Evolutionary conservation across 2,888 invertebrate species (phyloP), one percentile per base, ranked within the genome.

Genomic region (Molanna angustata): DNA sequence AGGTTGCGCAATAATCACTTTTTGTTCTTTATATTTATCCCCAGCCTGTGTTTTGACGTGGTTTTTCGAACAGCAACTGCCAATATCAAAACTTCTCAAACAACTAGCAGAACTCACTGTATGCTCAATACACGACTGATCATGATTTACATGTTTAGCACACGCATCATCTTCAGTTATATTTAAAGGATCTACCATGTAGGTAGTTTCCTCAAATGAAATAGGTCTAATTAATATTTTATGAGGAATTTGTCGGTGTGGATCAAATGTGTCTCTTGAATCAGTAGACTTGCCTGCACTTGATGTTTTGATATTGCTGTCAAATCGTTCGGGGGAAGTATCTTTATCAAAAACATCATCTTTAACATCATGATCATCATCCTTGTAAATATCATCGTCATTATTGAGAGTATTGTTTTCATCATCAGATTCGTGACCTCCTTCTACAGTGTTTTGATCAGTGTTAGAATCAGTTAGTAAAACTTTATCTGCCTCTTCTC

Each of bases 401-500:
- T 84, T 82, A 61, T 84, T 84, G 4, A 85, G 68, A 1, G 86
- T 86, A 64, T 82, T 81, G 64, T 86, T 86, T 58, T 87, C 86
- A 57, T 78, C 78, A 61, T 82, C 80, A 0, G 88, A 86, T 57
- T 83, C 84, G 35, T 79, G 80, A 57, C 73, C 78, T 51, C 80
- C 79, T 4, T 76, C 76, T 2, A 75, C 78, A 0, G 76, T 72
- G 43, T 80, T 76, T 33, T 84, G 83, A 27, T 82, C 82, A 13
- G 67, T 54, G 22, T 50, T 80, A 49, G 86, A 87, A 61, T 89
- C 88, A 0, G 80, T 78, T 46, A 90, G 79, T 35, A 82, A 81
- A 0, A 90, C 89, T 66, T 86, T 86, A 57, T 83, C 84, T 0
- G 89, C 85, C 69, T 85, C 88, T 70, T 90, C 88, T 0, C 84